Conservation (phyloP, 1,140 invertebrate species). For the Lordiphosa clarofinis region DNA sequence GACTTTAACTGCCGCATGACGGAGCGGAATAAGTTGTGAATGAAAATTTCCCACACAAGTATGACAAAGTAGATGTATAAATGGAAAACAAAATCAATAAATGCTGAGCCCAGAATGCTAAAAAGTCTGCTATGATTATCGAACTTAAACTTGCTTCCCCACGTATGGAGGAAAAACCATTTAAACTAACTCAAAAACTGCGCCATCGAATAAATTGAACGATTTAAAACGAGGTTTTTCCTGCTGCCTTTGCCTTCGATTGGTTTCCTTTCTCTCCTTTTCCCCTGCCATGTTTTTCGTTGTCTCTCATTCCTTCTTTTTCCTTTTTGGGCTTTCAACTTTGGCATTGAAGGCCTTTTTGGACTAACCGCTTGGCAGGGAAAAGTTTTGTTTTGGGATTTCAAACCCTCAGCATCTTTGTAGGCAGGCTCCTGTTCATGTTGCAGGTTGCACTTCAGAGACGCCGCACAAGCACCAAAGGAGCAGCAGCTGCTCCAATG, state of each 20-base stretch:
- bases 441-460: constrained; percentile 61
- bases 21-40: constrained; percentile 41
- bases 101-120: background rate
- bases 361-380: constrained; percentile 62
- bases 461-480: constrained; percentile 64
- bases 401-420: constrained; percentile 9
- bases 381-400: constrained; percentile 73
- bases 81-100: constrained; percentile 17
- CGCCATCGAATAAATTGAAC: no score
- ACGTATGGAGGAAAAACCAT: no score
- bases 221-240: constrained; percentile 1
- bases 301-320: background rate
- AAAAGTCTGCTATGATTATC: no score
- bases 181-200: no score
- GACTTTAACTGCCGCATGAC: constrained; percentile 38
- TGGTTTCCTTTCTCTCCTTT: background rate
- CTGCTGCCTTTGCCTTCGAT: background rate
- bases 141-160: no score
- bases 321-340: constrained; percentile 12
- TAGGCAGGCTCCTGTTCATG: constrained; percentile 36
- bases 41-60: constrained; percentile 31
- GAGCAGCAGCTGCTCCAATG: constrained; percentile 25
- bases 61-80: constrained; percentile 22
- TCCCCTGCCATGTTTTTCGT: no score
- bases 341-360: constrained; percentile 12